Conservation (phyloP, 2,113 vertebrate species). For the Poicephalus gulielmi region DNA sequence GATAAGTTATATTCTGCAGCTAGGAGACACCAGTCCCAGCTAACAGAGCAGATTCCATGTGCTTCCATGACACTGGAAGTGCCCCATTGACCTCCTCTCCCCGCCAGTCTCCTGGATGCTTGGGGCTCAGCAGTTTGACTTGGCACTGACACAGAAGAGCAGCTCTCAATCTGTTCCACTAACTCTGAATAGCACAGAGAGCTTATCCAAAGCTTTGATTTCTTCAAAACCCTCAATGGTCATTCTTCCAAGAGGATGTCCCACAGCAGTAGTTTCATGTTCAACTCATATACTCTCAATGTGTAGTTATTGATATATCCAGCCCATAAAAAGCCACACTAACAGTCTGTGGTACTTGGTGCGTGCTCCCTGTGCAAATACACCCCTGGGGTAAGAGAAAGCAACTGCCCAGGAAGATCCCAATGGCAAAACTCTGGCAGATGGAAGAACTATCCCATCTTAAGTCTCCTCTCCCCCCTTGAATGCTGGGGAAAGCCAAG, state of each 20-base stretch:
- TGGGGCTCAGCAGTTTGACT: not conserved
- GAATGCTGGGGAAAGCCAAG: not conserved
- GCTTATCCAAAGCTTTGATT: not conserved
- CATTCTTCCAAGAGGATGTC: not conserved
- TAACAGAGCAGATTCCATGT: not conserved
- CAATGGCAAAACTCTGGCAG: not conserved
- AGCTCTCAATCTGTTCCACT: not conserved
- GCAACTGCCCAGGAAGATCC: not conserved
- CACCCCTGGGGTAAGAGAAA: not conserved
- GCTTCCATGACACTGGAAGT: not conserved
- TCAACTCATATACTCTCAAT: not conserved
- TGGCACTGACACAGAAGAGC: not conserved
- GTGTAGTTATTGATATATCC: not conserved
- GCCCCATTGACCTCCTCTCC: not conserved
- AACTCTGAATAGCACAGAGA: not conserved
- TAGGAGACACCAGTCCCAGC: not conserved
- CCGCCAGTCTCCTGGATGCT: fast-evolving
- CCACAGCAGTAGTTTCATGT: not conserved
- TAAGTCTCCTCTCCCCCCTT: not conserved
- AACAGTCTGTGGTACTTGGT: not conserved
- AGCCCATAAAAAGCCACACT: not conserved
- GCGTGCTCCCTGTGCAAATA: not conserved
- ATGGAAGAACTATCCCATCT: not conserved
- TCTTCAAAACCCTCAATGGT: not conserved
- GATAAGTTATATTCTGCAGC: not conserved